Base-by-base conservation (phyloP, 1,140 invertebrate species). In the Ridgeia piscesae region DNA sequence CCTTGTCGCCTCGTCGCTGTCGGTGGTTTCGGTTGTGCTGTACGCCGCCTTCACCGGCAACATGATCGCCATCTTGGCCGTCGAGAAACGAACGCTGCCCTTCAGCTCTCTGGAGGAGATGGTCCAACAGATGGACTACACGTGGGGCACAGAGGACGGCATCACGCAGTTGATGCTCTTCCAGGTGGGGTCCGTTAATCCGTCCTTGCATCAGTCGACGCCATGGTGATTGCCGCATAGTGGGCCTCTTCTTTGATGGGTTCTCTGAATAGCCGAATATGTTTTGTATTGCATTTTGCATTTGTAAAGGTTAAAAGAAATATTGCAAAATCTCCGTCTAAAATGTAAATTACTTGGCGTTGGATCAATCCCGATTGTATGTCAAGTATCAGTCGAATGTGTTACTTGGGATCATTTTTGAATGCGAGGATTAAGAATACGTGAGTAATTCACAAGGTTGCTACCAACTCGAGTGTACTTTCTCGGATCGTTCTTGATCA, bases 81-180 rank as follows among this genome's bases (percentile, higher is more conserved):
- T 92, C n/a, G 88, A 34, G 33, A 35, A 88, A 33, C 91, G n/a
- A 33, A 88, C 50, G 42, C 21, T 92, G 91, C 91, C 91, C 9
- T 92, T 92, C 9, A 34, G 2, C 33, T 33, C 48, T 1, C 48
- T 92, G 6, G 50, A 88, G 88, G 91, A 34, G 33, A 92, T 92
- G 91, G 91, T 89, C 1, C 33, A 50, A 88, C 91, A 92, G 35
- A 9, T 14, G 14, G 17, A 88, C 50, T 92, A 92, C 88, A 34
- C 58, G 48, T 92, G 88, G 33, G 91, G 91, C 48, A 33, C 88
- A 11, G 91, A 92, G 34, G 2, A 89, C n/a, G 58, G 91, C 50
- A 92, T 92, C 14, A 33, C 58, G 48, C 91, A 92, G 33, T 21
- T 34, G 34, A 92, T 92, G 91, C 33, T 92, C 33, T 92, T 92